These are phyloP conservation scores for Zingel zingel DNA, from an alignment of 2,113 vertebrate genomes.

Conservation along the genomic window DNA sequence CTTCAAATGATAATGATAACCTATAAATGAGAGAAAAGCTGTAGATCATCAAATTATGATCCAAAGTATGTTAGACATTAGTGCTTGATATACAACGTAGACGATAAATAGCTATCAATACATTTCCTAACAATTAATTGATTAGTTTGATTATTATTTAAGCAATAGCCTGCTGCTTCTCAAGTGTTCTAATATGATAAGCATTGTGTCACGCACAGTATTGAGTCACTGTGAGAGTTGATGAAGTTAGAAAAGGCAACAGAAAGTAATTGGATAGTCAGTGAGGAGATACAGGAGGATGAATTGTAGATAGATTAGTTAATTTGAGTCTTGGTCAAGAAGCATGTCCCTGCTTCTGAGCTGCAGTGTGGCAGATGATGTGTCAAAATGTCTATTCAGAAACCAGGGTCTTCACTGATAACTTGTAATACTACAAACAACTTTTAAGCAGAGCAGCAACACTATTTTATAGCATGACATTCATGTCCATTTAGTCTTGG, in stretches of 20 bases:
- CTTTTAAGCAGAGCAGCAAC: slow-evolving; percentile 34
- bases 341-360: slow-evolving; percentile 1
- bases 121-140: not conserved
- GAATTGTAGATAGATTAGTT: slow-evolving; percentile 1
- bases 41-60: not conserved
- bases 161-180: not conserved
- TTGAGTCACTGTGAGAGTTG: not conserved
- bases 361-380: not conserved
- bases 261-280: not conserved
- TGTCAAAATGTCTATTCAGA: slow-evolving; percentile 3
- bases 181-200: not conserved
- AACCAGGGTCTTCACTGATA: slow-evolving; percentile 1
- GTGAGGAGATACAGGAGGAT: slow-evolving; percentile 7
- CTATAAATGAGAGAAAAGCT: not conserved
- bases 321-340: slow-evolving; percentile 11
- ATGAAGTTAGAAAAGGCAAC: slow-evolving; percentile 8
- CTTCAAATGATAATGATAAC: not conserved
- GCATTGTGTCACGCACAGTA: not conserved
- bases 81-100: not conserved
- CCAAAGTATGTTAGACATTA: not conserved
- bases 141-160: not conserved
- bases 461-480: slow-evolving; percentile 35
- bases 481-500: slow-evolving; percentile 47
- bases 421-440: slow-evolving; percentile 12
- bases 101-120: not conserved